phyloP scores from a whole-genome alignment of 2,888 invertebrate species.

The Gandaritis pyraliata region DNA sequence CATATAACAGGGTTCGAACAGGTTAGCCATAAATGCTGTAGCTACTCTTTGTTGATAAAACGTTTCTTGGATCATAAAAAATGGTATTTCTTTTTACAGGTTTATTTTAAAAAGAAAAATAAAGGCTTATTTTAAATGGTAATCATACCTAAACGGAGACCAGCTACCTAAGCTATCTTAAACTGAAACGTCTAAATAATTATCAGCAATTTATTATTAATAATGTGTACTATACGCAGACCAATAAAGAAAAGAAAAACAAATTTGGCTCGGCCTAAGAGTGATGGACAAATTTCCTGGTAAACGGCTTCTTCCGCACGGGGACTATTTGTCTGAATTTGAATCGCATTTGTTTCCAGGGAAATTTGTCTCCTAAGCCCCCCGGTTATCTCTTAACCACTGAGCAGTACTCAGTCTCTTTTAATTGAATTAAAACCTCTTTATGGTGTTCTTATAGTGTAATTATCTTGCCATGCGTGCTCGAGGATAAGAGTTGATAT shows the following conservation, averaged over 20 bases:
- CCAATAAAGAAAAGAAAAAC: slow-evolving; percentile 67
- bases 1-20: no score
- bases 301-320: slow-evolving; percentile 78
- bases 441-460: slow-evolving; percentile 56
- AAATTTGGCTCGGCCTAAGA: slow-evolving; percentile 75
- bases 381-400: slow-evolving; percentile 66
- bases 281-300: slow-evolving; percentile 82
- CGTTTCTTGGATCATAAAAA: not conserved
- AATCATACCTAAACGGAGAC: no score
- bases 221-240: slow-evolving; percentile 50
- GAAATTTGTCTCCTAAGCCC: slow-evolving; percentile 81
- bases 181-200: slow-evolving; percentile 29
- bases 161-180: no score
- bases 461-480: slow-evolving; percentile 54
- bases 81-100: not conserved
- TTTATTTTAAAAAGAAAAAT: no score
- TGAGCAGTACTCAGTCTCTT: slow-evolving; percentile 67
- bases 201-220: slow-evolving; percentile 39
- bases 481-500: slow-evolving; percentile 35
- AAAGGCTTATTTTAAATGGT: not conserved
- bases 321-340: slow-evolving; percentile 84
- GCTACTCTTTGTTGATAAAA: no score
- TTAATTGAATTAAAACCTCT: slow-evolving; percentile 77
- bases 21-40: no score
- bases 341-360: slow-evolving; percentile 82